Percentiles rank a stretch among this genome's conserved stretches.
phyloP scores from a whole-genome alignment of 2,888 invertebrate genomes.

The Branchellion lobata region DNA sequence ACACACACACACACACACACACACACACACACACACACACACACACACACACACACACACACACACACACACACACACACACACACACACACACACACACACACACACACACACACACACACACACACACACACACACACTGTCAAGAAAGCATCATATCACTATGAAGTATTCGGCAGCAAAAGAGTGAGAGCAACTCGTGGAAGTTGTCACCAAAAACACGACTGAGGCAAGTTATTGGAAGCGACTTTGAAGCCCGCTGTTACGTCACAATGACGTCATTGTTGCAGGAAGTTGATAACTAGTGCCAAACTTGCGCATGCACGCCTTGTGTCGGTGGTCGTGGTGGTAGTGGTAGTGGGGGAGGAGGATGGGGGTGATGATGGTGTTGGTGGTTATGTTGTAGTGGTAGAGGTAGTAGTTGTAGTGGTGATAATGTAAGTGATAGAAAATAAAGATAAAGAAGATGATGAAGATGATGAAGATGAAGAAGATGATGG shows the following conservation, averaged over 20 bases:
- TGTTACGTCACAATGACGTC: constrained; percentile 4
- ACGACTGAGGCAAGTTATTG: neutral
- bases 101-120: neutral
- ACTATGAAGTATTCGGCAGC: no score
- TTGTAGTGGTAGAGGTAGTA: no score
- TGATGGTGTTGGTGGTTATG: no score
- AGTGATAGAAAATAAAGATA: no score
- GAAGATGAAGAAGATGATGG: no score
- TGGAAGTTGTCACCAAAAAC: neutral
- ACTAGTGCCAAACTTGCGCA: neutral
- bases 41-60: neutral
- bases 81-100: neutral
- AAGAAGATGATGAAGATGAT: no score
- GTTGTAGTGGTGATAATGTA: no score
- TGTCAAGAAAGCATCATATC: neutral
- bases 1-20: no score
- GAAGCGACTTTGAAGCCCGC: neutral
- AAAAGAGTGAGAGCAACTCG: neutral
- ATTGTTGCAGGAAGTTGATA: neutral
- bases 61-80: neutral
- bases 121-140: constrained; percentile 21
- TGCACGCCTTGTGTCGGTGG: neutral
- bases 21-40: no score
- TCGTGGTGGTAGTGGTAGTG: neutral
- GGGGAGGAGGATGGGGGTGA: neutral